These are phyloP conservation scores for Cerastoderma edule DNA, from an alignment of 2,888 invertebrate species.

Conservation along the genomic window DNA sequence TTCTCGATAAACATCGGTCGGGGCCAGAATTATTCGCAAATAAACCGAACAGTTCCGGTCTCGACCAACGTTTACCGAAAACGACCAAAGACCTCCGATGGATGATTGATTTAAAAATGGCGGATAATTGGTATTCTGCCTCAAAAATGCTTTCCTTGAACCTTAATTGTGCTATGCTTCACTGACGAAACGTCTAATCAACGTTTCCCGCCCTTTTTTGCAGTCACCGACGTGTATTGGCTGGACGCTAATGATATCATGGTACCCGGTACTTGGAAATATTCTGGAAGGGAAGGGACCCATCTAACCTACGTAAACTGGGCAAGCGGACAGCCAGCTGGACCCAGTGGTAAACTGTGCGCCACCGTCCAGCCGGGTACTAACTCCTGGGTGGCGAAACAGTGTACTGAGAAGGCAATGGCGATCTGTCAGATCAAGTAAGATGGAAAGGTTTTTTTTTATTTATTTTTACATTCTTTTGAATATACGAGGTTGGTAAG, in stretches of 20 bases:
- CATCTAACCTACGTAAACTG: conserved; percentile 16
- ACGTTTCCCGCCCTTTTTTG: background rate
- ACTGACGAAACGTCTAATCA: background rate
- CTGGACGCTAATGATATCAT: conserved; percentile 16
- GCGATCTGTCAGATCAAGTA: conserved; percentile 15
- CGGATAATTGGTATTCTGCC: no score
- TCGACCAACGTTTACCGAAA: no score
- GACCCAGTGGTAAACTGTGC: background rate
- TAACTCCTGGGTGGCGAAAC: background rate
- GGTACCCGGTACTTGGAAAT: conserved; percentile 17
- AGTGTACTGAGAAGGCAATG: background rate
- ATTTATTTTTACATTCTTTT: background rate
- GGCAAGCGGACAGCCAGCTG: conserved; percentile 4
- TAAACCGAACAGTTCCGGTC: no score
- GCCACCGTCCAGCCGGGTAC: conserved; percentile 16
- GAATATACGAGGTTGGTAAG: background rate
- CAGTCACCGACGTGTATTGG: conserved; percentile 11
- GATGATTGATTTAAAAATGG: background rate
- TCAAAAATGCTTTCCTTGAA: background rate
- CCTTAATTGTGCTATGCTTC: background rate
- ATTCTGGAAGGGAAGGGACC: background rate
- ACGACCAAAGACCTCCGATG: background rate
- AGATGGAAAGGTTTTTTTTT: background rate
- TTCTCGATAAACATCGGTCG: no score
- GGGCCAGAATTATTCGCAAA: no score